Conservation (phyloP, 1,140 invertebrate genomes). For the Melitaea cinxia region DNA sequence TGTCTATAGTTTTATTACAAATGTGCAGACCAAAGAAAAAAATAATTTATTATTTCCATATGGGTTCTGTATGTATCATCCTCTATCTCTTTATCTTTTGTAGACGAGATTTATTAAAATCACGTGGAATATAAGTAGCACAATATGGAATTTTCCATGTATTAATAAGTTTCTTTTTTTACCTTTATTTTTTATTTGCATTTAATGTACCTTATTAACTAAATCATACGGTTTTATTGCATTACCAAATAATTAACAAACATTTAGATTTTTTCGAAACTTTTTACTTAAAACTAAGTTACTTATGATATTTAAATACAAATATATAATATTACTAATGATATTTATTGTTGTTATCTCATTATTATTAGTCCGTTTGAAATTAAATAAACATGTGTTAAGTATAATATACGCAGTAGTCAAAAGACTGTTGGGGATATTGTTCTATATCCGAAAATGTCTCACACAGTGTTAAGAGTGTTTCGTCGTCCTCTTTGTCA, state of each 20-base stretch:
- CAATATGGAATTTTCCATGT: too few relatives aligned
- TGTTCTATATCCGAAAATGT: constrained; percentile 17
- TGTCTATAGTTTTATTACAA: constrained; percentile 17
- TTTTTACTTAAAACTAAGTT: not conserved
- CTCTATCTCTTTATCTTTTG: too few relatives aligned
- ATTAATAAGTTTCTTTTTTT: too few relatives aligned
- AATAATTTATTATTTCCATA: not conserved
- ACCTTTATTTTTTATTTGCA: not conserved
- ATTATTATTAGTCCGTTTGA: not conserved
- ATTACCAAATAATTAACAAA: not conserved
- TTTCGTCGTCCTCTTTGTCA: constrained; percentile 18
- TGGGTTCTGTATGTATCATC: too few relatives aligned
- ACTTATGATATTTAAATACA: constrained; percentile 8
- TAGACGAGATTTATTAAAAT: too few relatives aligned
- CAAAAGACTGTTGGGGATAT: constrained; percentile 10
- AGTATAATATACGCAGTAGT: constrained; percentile 15
- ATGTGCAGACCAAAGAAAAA: not conserved
- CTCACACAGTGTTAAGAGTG: not conserved
- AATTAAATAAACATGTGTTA: not conserved
- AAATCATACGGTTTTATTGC: not conserved
- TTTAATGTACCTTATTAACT: not conserved
- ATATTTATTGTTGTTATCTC: not conserved
- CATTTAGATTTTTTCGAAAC: not conserved
- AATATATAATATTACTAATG: not conserved
- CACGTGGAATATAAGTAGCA: too few relatives aligned